Evolutionary conservation across 2,113 vertebrate species (phyloP), one percentile per base, ranked within the genome.

Genomic region (Austrofundulus limnaeus): DNA sequence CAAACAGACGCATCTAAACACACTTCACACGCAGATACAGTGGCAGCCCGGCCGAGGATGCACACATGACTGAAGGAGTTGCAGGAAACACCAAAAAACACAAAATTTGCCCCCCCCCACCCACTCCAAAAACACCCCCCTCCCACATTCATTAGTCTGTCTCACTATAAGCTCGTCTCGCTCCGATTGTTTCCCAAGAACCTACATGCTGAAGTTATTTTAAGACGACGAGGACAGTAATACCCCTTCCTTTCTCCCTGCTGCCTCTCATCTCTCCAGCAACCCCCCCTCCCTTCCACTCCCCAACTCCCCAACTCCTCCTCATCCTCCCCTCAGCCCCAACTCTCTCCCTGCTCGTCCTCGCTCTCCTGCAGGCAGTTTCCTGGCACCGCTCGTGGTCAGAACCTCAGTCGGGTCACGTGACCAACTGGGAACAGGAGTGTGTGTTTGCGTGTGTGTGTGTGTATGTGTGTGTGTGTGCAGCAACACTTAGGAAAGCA

Each of bases 341-440:
- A 9, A 34, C 78, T 80, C 46, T 56, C 28, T 80, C 74, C 70
- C 63, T 73, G 46, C 73, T 62, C 78, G 65, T 61, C 74, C 68
- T 62, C 72, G 61, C 80, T 75, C 80, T 87, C 84, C 82, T 87
- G 78, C 85, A 87, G 88, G 90, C 87, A 70, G 77, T 88, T 90
- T 92, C 82, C 85, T 87, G 85, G 85, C 80, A 49, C 74, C 77
- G 85, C 86, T 89, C 86, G 88, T 81, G 88, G 75, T 80, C 59
- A 81, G 78, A 83, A n/a, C 85, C 86, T 82, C 77, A 66, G 55
- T 86, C 70, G 14, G 88, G 87, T 91, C 90, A 92, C 84, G 89
- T 92, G 91, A 92, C 84, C 85, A 91, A 88, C 87, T 91, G 88
- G 87, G 88, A 91, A 84, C 79, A 87, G 60, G 64, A 79, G 79